Evolutionary conservation across 2,113 vertebrate genomes (phyloP).

Genomic region (Lutjanus erythropterus): DNA sequence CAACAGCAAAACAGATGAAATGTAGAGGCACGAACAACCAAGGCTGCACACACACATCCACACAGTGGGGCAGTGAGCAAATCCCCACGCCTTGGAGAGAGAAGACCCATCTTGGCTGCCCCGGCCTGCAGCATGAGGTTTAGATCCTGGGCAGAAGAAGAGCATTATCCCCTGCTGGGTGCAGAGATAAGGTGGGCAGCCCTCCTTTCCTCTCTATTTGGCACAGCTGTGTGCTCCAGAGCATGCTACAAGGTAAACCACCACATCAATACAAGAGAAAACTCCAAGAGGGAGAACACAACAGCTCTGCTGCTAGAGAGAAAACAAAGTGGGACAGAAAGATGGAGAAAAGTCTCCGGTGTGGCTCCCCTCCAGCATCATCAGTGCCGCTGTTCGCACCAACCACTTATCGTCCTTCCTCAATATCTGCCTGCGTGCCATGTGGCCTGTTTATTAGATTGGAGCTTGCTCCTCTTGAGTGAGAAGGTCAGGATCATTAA

Average conservation of each 20-base stretch:
- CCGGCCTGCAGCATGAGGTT: constrained; percentile 48
- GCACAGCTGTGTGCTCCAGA: constrained; percentile 56
- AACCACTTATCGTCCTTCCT: constrained; percentile 28
- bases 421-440: constrained; percentile 37
- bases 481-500: constrained; percentile 80
- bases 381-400: constrained; percentile 27
- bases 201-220: constrained; percentile 62
- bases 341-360: constrained; percentile 35
- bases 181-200: constrained; percentile 75
- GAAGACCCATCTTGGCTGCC: constrained; percentile 51
- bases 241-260: constrained; percentile 26
- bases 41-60: constrained; percentile 39
- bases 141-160: constrained; percentile 67
- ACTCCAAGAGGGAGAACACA: constrained; percentile 22
- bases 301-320: constrained; percentile 22
- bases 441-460: constrained; percentile 70
- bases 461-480: constrained; percentile 58
- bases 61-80: constrained; percentile 50
- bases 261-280: constrained; percentile 29
- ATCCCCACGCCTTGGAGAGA: constrained; percentile 59
- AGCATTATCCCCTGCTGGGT: constrained; percentile 77
- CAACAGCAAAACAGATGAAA: constrained; percentile 56
- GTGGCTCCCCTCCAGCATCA: constrained; percentile 37
- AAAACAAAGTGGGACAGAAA: constrained; percentile 37
- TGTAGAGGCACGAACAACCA: constrained; percentile 58